Base-by-base conservation (phyloP, 1,140 invertebrate species). In the Caenorhabditis briggsae region DNA sequence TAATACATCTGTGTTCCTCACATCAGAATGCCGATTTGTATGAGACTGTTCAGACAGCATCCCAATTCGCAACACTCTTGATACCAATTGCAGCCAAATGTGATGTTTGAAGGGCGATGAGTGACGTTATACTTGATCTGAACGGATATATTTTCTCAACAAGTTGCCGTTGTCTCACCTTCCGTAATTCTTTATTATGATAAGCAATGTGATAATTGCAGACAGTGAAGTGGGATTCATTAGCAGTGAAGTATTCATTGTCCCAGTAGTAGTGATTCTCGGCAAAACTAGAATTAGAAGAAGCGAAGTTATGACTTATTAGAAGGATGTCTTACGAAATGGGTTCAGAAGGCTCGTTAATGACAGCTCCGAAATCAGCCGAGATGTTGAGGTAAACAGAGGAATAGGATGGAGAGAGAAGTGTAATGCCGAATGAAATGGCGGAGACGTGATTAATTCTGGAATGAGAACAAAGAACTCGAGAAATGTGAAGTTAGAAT, bases 71-170 rank as follows among this genome's bases (percentile, higher is more conserved):
- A 70, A 18, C 64, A 70, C 41, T 70, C 64, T 0, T 70, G 33
- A 23, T 43, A 70, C 64, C 64, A 70, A 25, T 70, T 8, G 18
- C 64, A 70, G 6, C 64, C 64, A 18, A 70, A 70, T 70, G 64
- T 70, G 11, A 70, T 46, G 23, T 43, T 70, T 70, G 64, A 70
- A 8, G 64, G 64, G 41, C 64, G 64, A 7, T 70, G 33, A 43
- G 33, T 70, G 41, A 2, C 43, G 33, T 70, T 46, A 16, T 70
- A 70, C 43, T 23, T 70, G 14, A 70, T 70, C 64, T 70, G 64
- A 70, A 70, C 23, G 6, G 8, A 8, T 12, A 33, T 25, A 20
- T 61, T 33, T 70, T 23, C 5, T 12, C 16, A 59, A 59, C 11
- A 43, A 23, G 18, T 18, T 20, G 16, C 0, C 5, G 25, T 14